Percentiles rank a stretch among this genome's conserved stretches.
Evolutionary conservation across 92 coral and sea anemone species (phyloP).

Genomic region (Epizoanthus illoricatus): DNA sequence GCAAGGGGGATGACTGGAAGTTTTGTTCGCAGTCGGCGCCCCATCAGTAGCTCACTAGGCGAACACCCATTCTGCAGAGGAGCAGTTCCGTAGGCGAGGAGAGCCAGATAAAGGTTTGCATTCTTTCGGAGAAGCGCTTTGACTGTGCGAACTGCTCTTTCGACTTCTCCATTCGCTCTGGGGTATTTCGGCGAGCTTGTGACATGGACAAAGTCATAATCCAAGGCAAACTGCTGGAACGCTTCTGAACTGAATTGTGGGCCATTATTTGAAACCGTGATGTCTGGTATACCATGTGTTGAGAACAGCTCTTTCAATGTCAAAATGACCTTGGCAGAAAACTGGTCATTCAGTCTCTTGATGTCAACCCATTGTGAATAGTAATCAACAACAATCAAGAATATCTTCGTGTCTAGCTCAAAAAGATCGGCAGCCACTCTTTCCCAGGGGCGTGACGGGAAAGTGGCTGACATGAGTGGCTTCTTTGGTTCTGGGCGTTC

Average conservation of each 20-base stretch:
- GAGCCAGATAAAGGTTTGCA: conserved; percentile 19
- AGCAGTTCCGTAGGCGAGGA: conserved; percentile 13
- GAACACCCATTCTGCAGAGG: background rate
- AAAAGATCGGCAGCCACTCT: background rate
- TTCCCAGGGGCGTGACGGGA: too few relatives aligned
- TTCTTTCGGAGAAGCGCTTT: conserved; percentile 38
- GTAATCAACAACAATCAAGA: conserved; percentile 33
- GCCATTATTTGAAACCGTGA: conserved; percentile 51
- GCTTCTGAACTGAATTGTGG: conserved; percentile 54
- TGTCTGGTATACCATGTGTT: conserved; percentile 63
- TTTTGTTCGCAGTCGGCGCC: conserved; percentile 52
- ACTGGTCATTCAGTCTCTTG: conserved; percentile 42
- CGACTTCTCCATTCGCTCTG: conserved; percentile 53
- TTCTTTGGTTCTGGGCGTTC: background rate
- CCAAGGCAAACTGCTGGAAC: conserved; percentile 51
- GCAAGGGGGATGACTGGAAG: conserved; percentile 43
- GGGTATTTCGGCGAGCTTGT: conserved; percentile 65
- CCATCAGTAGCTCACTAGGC: conserved; percentile 49
- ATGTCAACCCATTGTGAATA: conserved; percentile 61
- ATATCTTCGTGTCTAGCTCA: conserved; percentile 1
- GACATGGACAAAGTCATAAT: conserved; percentile 41
- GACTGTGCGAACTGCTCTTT: conserved; percentile 39
- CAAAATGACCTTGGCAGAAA: background rate
- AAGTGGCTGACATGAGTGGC: too few relatives aligned
- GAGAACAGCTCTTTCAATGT: conserved; percentile 49